phyloP scores from a whole-genome alignment of 2,888 invertebrate genomes.

The Malacosoma neustria region DNA sequence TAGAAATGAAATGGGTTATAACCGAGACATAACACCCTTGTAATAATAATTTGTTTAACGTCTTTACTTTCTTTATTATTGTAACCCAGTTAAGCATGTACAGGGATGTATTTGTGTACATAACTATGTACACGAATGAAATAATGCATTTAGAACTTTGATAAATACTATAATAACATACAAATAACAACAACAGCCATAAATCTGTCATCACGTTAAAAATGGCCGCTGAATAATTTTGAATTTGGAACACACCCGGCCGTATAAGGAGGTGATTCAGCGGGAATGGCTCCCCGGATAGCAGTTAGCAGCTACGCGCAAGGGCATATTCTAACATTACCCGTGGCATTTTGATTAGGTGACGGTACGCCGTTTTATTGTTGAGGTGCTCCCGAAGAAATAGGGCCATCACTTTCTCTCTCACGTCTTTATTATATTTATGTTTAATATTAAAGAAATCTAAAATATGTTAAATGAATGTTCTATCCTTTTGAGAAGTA shows the following conservation, averaged over 20 bases:
- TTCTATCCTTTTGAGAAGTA: no score
- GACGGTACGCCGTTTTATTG: neutral
- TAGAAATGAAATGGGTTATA: no score
- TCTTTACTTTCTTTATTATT: no score
- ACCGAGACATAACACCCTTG: no score
- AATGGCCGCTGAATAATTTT: slow-evolving; percentile 45
- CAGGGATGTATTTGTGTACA: no score
- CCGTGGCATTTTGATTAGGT: neutral
- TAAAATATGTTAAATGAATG: no score
- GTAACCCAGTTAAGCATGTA: no score
- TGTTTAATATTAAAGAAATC: no score
- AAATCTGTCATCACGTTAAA: slow-evolving; percentile 52
- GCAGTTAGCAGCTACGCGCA: neutral
- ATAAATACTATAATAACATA: neutral
- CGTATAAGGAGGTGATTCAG: neutral
- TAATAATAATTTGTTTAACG: no score
- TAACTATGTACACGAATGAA: no score
- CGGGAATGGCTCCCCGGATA: neutral
- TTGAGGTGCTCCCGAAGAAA: neutral
- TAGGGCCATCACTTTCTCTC: neutral
- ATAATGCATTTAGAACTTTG: no score
- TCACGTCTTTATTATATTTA: no score
- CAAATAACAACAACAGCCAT: slow-evolving; percentile 5
- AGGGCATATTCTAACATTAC: neutral
- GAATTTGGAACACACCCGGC: slow-evolving; percentile 28